Base-by-base conservation (phyloP, 2,888 invertebrate genomes). In the Xiphydria camelus region DNA sequence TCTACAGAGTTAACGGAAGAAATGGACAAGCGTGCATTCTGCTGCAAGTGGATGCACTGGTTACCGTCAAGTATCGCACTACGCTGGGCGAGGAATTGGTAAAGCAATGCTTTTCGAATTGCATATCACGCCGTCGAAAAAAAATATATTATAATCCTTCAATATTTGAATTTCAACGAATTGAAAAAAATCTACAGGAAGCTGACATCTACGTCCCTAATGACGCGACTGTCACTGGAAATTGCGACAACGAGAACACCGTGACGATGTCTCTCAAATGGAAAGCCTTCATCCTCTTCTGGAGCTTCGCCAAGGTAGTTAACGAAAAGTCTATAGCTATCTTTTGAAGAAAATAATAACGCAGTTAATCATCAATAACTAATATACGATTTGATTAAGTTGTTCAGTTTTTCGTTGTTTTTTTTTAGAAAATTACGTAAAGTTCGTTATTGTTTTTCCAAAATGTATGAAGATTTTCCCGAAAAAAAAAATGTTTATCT, bases 271-370 rank as follows among this genome's bases (percentile, higher is more conserved):
- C 83, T 35, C 78, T 92, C 39, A 83, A 83, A 4, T 92, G 91
- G 82, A 84, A 85, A 47, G 87, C 86, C 31, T 91, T 90, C 66
- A 80, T 83, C 0, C 76, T 93, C 29, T 82, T 83, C 41, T 87
- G 88, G 80, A 82, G 82, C 54, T 94, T 93, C 66, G 85, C 86
- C 46, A 92, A 92, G 85, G 91, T 91, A 75, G n/a, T n/a, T n/a
- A n/a, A n/a, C n/a, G n/a, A n/a, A n/a, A n/a, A n/a, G n/a, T n/a
- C n/a, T n/a, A n/a, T n/a, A n/a, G n/a, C n/a, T n/a, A n/a, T n/a
- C n/a, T n/a, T n/a, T n/a, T n/a, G n/a, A n/a, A n/a, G n/a, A n/a
- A n/a, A n/a, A n/a, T n/a, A n/a, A n/a, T n/a, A n/a, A n/a, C n/a
- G n/a, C n/a, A n/a, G n/a, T n/a, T n/a, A n/a, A n/a, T n/a, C n/a